Evolutionary conservation across 1,140 invertebrate species (phyloP).

Genomic region (Battus philenor): DNA sequence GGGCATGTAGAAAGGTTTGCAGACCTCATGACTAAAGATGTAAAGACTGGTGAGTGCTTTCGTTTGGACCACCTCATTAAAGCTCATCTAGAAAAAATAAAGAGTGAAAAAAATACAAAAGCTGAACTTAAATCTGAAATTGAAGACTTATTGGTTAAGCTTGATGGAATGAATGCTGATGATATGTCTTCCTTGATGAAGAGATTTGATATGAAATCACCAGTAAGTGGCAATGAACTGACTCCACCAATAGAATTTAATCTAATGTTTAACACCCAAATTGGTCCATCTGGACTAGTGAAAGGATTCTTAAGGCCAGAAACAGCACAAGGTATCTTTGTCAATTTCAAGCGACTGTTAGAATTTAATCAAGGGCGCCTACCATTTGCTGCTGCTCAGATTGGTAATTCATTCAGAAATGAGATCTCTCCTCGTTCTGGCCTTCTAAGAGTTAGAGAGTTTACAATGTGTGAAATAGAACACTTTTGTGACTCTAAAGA

Average conservation of each 20-base stretch:
- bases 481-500: constrained; percentile 99
- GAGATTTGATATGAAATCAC: constrained; percentile 96
- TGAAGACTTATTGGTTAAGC: constrained; percentile 87
- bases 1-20: constrained; percentile 99
- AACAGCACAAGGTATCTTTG: constrained; percentile 99
- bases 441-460: constrained; percentile 96
- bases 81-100: constrained; percentile 93
- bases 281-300: constrained; percentile 95
- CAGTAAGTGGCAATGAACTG: constrained; percentile 94
- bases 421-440: constrained; percentile 99
- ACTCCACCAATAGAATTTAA: constrained; percentile 98
- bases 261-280: constrained; percentile 98
- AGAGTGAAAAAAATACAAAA: constrained; percentile 88
- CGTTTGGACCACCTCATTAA: constrained; percentile 99
- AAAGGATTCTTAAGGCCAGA: constrained; percentile 98
- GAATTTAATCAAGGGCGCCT: constrained; percentile 98
- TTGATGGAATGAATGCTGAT: constrained; percentile 82
- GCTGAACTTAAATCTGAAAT: constrained; percentile 85
- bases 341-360: constrained; percentile 97
- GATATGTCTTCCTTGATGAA: constrained; percentile 91
- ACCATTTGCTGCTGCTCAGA: constrained; percentile 99
- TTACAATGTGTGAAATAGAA: constrained; percentile 99
- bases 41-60: constrained; percentile 97
- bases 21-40: constrained; percentile 99
- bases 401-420: constrained; percentile 98